Evolutionary conservation across 2,888 invertebrate species (phyloP).

Genomic region (Abrostola triplasia): DNA sequence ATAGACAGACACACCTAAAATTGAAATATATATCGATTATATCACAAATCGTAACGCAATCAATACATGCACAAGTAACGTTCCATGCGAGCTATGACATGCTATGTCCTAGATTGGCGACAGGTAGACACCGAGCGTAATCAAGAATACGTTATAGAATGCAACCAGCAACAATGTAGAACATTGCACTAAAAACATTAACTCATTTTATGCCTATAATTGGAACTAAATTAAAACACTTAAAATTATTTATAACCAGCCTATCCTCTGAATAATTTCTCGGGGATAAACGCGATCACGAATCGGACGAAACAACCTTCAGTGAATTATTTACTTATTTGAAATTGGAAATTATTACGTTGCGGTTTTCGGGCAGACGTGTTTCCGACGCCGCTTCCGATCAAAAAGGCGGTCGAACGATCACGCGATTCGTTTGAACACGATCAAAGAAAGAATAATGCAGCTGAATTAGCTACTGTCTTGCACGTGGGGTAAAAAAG

Average conservation of each 20-base stretch:
- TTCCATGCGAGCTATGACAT: constrained; percentile 82
- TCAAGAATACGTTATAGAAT: constrained; percentile 68
- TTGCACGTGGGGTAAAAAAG: constrained; percentile 61
- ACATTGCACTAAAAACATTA: constrained; percentile 61
- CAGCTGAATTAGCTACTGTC: constrained; percentile 58
- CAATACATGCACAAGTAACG: constrained; percentile 73
- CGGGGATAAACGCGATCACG: constrained; percentile 66
- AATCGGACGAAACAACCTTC: constrained; percentile 72
- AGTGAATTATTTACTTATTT: constrained; percentile 80
- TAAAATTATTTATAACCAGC: constrained; percentile 61
- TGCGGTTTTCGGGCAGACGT: constrained; percentile 86
- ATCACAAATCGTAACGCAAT: constrained; percentile 83
- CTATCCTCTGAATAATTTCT: constrained; percentile 69
- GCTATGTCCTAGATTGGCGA: constrained; percentile 85
- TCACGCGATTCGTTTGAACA: constrained; percentile 79
- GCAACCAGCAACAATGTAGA: constrained; percentile 69
- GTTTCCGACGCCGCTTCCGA: constrained; percentile 86
- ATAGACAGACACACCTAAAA: constrained; percentile 60
- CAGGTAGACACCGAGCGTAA: constrained; percentile 76
- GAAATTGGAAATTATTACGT: constrained; percentile 85
- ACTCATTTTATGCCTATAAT: constrained; percentile 53
- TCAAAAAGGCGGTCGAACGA: constrained; percentile 70
- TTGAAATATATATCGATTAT: constrained; percentile 75
- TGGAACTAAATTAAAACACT: constrained; percentile 60
- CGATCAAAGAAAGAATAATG: constrained; percentile 59